These are phyloP conservation scores for Eurypyga helias DNA, from an alignment of 2,113 vertebrate species.

Conservation along the genomic window DNA sequence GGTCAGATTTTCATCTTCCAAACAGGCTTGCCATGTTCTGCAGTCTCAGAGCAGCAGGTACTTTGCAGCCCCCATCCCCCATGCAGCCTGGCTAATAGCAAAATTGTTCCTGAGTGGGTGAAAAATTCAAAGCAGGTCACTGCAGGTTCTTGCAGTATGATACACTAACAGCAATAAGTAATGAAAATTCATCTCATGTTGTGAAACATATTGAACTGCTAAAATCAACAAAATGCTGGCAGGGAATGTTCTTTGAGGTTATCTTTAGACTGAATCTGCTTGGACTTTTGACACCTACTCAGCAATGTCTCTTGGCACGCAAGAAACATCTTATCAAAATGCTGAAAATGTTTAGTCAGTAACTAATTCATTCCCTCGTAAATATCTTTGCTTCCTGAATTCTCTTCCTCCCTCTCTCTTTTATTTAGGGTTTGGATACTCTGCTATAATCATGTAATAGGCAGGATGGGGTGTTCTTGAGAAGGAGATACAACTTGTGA, in stretches of 20 bases:
- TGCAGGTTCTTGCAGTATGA: background rate
- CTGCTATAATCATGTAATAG: background rate
- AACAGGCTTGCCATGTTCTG: background rate
- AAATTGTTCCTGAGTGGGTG: background rate
- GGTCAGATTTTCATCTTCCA: background rate
- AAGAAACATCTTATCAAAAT: conserved; percentile 54
- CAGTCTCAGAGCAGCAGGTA: background rate
- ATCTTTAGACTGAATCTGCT: conserved; percentile 63
- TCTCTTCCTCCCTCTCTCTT: background rate
- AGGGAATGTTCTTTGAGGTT: conserved; percentile 57
- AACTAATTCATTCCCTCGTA: background rate
- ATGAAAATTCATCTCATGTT: conserved; percentile 66
- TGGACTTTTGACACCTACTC: conserved; percentile 73
- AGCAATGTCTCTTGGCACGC: conserved; percentile 48
- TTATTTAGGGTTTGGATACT: background rate
- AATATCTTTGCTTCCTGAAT: background rate
- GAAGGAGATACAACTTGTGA: background rate
- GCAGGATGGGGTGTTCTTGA: background rate
- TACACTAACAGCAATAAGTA: background rate
- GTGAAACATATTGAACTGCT: conserved; percentile 62
- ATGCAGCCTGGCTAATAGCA: background rate
- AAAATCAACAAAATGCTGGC: conserved; percentile 64
- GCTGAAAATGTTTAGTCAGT: conserved; percentile 32
- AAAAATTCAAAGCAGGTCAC: conserved; percentile 38
- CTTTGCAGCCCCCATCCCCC: background rate